Conservation (phyloP, 2,888 invertebrate genomes). For the Chirona hameri region DNA sequence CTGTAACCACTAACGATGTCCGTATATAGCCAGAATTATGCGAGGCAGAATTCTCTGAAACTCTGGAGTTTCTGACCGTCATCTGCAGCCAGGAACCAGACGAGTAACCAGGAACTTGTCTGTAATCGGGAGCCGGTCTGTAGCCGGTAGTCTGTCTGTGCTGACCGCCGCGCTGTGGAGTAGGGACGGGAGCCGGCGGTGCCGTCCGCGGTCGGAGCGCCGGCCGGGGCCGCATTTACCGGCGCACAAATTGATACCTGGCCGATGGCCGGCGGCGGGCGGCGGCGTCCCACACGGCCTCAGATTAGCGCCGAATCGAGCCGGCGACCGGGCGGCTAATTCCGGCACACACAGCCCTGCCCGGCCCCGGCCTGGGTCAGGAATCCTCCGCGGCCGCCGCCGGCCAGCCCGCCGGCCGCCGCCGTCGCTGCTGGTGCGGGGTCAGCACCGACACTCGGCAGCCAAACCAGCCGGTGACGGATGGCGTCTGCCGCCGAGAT, state of each 20-base stretch:
- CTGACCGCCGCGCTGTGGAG: too few species aligned
- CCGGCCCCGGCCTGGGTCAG: background rate
- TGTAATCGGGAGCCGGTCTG: too few species aligned
- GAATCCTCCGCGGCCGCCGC: background rate
- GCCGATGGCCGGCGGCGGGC: slow-evolving; percentile 7
- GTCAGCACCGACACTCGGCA: too few species aligned
- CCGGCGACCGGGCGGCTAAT: background rate
- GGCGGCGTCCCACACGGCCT: background rate
- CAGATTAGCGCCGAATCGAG: background rate
- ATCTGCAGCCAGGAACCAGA: too few species aligned
- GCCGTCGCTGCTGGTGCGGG: background rate
- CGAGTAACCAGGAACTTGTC: too few species aligned
- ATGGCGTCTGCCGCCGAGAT: too few species aligned
- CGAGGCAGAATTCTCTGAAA: too few species aligned
- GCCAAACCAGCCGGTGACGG: too few species aligned
- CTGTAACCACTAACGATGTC: too few species aligned
- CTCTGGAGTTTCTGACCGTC: too few species aligned
- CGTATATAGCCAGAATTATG: too few species aligned
- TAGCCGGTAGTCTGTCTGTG: too few species aligned
- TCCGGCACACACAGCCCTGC: background rate
- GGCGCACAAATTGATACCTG: slow-evolving; percentile 1
- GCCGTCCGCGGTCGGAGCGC: background rate
- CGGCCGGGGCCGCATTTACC: background rate
- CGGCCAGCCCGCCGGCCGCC: background rate
- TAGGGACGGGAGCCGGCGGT: background rate